phyloP scores from a whole-genome alignment of 1,140 invertebrate species.

The Danaus plexippus region DNA sequence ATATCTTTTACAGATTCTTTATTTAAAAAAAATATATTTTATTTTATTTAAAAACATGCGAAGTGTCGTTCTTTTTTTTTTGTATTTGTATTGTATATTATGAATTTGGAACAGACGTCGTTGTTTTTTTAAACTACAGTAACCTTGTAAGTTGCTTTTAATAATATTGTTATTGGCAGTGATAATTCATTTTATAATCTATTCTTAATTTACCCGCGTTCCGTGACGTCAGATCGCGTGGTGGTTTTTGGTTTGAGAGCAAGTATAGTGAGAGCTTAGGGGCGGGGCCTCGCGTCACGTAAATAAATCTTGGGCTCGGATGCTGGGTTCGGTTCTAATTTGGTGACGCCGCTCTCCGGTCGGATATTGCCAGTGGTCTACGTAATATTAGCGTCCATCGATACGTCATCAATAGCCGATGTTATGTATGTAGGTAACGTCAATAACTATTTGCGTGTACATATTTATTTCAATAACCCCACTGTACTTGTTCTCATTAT shows the following conservation, averaged over 20 bases:
- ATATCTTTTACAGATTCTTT: no score
- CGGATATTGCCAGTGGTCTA: slow-evolving; percentile 8
- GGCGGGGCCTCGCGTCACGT: slow-evolving; percentile 56
- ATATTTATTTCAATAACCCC: slow-evolving; percentile 11
- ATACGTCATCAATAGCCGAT: slow-evolving; percentile 18
- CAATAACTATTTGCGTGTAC: slow-evolving; percentile 12
- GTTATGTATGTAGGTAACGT: slow-evolving; percentile 7
- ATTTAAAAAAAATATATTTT: no score
- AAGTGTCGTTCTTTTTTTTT: no score
- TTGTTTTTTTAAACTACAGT: no score
- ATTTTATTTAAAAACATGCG: no score
- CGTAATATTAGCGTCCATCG: slow-evolving; percentile 8
- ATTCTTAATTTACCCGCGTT: slow-evolving; percentile 31
- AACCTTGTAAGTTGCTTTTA: no score
- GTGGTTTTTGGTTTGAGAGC: slow-evolving; percentile 39
- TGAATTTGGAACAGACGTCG: no score
- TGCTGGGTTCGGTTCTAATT: slow-evolving; percentile 53
- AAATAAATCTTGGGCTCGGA: slow-evolving; percentile 34
- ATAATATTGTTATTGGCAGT: slow-evolving; percentile 14
- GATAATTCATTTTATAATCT: slow-evolving; percentile 16
- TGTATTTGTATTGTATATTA: no score
- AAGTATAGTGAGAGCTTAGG: slow-evolving; percentile 17
- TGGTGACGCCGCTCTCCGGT: slow-evolving; percentile 43
- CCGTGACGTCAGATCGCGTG: slow-evolving; percentile 36
- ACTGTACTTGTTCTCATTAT: slow-evolving; percentile 15